phyloP scores from a whole-genome alignment of 1,140 invertebrate species.

The Drosophila pruinosa region DNA sequence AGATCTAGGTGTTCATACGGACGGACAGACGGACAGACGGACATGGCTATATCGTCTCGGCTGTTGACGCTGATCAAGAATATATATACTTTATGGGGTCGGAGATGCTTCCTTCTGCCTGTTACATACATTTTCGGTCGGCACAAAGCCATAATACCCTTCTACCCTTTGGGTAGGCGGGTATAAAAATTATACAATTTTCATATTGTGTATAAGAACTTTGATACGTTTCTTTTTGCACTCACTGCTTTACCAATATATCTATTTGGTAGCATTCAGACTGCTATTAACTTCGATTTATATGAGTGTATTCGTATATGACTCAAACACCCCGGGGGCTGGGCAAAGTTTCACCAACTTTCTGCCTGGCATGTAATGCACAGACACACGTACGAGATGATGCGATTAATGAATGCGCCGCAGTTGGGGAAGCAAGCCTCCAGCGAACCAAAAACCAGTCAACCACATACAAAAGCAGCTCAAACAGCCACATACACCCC shows the following conservation, averaged over 20 bases:
- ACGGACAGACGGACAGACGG: no score
- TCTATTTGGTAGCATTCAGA: neutral
- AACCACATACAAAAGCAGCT: neutral
- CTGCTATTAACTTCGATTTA: constrained; percentile 9
- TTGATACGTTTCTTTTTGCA: no score
- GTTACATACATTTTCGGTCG: no score
- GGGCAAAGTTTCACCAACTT: constrained; percentile 28
- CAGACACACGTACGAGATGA: constrained; percentile 52
- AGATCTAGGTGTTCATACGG: no score
- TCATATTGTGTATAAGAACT: no score
- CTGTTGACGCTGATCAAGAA: no score
- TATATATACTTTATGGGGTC: no score
- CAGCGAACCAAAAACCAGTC: constrained; percentile 3
- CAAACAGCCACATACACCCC: neutral
- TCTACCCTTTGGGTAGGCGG: no score
- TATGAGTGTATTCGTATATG: neutral
- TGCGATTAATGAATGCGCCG: constrained; percentile 60
- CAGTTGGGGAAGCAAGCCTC: neutral
- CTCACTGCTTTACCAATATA: neutral
- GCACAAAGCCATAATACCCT: no score
- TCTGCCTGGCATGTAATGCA: neutral
- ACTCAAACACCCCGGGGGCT: constrained; percentile 3
- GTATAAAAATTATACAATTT: no score
- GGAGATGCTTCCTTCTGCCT: no score
- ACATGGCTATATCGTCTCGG: no score